Base-by-base conservation (phyloP, 1,140 invertebrate genomes). In the Brachionus rubens region DNA sequence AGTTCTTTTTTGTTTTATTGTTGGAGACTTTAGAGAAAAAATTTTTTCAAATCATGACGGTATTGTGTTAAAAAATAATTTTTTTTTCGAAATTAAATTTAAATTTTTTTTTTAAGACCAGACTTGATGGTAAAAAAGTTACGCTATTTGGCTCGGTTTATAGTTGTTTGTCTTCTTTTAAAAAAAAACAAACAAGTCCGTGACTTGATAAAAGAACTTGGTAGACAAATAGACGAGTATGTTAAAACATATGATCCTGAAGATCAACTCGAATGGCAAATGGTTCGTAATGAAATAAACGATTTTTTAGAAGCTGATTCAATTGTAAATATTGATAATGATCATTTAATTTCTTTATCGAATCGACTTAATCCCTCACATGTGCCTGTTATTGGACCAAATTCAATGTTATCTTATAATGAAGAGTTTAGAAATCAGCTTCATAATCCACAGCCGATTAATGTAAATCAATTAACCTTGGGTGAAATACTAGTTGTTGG, bases 121-220 rank as follows among this genome's bases (percentile, higher is more conserved):
- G 94, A 97, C 83, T 85, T 98, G 77, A 96, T 97, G 92, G 93
- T 98, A 50, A 98, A 98, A 85, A 98, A 98, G 85, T 85, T 98
- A 21, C 88, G 95, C 59, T 98, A 96, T 82, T 97, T 96, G 85
- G 94, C 94, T 21, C 88, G 95, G 62, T 98, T 96, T 83, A 97
- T 97, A 80, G 93, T 97, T 26, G 94, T 97, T 14, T 96, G 93
- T 86, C 88, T 98, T 77, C 87, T 97, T 79, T 87, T 96, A 52
- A 95, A 94, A 84, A 93, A 93, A 83, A 93, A 95, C 89, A 94
- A 95, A 85, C 86, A 96, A 78, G 93, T 97, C 47, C 87, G 90
- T 52, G 94, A 98, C 83, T 86, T 98, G 76, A 91, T 96, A 46
- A 79, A 89, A 85, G 93, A 96, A 84, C 86, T 96, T 80, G 91